A percentile compares a stretch with the other conserved stretches of the same genome.
phyloP scores from a whole-genome alignment of 2,888 invertebrate species.

The Argyresthia albistria region DNA sequence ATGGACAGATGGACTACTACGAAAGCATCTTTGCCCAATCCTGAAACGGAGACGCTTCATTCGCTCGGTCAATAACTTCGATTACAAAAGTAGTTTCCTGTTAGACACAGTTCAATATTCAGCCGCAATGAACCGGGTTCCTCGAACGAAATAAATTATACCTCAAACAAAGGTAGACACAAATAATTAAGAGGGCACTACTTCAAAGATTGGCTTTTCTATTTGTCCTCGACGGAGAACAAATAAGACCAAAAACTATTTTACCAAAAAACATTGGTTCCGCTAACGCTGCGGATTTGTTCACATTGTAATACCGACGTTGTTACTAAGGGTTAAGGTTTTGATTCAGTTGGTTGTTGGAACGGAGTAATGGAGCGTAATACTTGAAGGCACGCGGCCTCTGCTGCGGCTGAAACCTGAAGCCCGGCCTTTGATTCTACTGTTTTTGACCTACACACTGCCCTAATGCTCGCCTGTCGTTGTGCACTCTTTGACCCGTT shows the following conservation, averaged over 20 bases:
- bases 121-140: background rate
- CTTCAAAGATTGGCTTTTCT: slow-evolving; percentile 1
- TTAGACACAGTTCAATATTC: background rate
- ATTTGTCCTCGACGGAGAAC: background rate
- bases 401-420: background rate
- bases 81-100: background rate
- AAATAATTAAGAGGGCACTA: slow-evolving; percentile 1
- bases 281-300: background rate
- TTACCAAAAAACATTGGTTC: background rate
- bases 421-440: too few relatives aligned
- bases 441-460: too few relatives aligned
- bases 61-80: too few relatives aligned
- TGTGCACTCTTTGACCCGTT: too few relatives aligned
- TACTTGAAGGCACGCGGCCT: background rate
- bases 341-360: slow-evolving; percentile 12
- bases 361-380: background rate
- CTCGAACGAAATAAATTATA: background rate
- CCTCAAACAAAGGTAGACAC: background rate
- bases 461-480: too few relatives aligned
- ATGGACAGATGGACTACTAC: too few relatives aligned
- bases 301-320: slow-evolving; percentile 10
- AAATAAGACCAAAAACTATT: background rate
- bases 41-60: too few relatives aligned
- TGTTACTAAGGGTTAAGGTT: slow-evolving; percentile 22
- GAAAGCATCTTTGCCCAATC: too few relatives aligned